These are phyloP conservation scores for Cryptomyrus ogoouensis DNA, from an alignment of 2,113 vertebrate genomes.

Conservation along the genomic window DNA sequence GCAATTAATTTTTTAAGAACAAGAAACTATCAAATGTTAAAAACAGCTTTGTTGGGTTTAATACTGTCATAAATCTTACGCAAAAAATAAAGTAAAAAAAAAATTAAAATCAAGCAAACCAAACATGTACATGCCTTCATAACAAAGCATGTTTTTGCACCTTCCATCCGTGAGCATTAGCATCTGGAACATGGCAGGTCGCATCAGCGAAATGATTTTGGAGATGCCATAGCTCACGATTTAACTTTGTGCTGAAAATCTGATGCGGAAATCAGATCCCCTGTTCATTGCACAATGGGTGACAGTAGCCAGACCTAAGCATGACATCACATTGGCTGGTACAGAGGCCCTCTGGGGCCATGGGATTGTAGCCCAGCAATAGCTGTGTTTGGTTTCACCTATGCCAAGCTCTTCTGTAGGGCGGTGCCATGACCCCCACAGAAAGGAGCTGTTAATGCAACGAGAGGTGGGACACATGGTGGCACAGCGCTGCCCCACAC, in stretches of 20 bases:
- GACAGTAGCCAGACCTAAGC: background rate
- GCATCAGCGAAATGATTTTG: background rate
- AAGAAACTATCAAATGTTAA: background rate
- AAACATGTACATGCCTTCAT: background rate
- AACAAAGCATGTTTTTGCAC: background rate
- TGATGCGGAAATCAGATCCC: background rate
- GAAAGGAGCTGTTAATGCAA: background rate
- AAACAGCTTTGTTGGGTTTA: background rate
- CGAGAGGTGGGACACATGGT: background rate
- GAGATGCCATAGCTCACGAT: background rate
- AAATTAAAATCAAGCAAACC: background rate
- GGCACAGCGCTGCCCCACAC: background rate
- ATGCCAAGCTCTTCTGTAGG: background rate
- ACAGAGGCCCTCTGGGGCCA: background rate
- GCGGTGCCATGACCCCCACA: background rate
- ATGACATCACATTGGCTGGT: background rate
- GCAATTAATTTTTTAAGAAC: background rate
- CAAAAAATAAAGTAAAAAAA: background rate
- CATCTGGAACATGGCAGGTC: background rate
- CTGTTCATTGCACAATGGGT: background rate
- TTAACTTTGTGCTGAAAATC: background rate
- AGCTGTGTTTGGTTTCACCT: background rate
- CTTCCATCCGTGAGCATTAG: background rate
- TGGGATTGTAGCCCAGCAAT: background rate
- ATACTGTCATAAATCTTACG: background rate